Conservation (phyloP, 1,140 invertebrate species). For the Diorhabda sublineata region DNA sequence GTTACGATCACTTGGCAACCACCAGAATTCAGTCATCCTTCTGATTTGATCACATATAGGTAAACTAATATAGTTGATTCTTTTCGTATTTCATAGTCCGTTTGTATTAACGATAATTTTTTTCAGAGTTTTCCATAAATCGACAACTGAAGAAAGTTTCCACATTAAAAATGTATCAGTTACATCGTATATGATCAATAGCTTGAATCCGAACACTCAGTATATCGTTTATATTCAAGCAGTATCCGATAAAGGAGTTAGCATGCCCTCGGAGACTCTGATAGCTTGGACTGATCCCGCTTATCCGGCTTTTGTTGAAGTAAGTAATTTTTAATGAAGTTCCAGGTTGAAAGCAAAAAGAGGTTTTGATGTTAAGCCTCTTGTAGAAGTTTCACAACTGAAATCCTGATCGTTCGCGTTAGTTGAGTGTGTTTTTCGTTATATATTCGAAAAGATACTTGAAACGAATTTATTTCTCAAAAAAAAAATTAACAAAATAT, state of each 20-base stretch:
- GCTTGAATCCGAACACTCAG: conserved; percentile 69
- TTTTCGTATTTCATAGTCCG: not conserved
- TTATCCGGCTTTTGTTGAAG: conserved; percentile 79
- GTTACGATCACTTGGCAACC: conserved; percentile 76
- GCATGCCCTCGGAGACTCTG: conserved; percentile 71
- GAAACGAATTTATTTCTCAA: too few relatives aligned
- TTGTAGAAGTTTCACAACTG: too few relatives aligned
- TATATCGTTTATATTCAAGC: conserved; percentile 72
- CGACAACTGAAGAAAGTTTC: conserved; percentile 56
- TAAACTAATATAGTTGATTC: conserved; percentile 40
- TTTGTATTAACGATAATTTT: conserved; percentile 9
- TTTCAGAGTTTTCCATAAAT: conserved; percentile 63
- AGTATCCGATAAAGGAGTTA: conserved; percentile 61
- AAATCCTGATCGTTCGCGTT: too few relatives aligned
- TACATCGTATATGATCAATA: conserved; percentile 64
- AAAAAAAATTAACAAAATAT: too few relatives aligned
- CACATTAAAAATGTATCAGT: conserved; percentile 59
- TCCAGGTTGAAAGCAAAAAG: not conserved
- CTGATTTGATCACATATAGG: conserved; percentile 70
- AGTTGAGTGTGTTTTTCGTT: too few relatives aligned
- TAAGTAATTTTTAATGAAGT: conserved; percentile 42
- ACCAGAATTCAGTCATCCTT: conserved; percentile 70
- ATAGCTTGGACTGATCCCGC: conserved; percentile 82
- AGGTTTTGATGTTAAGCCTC: too few relatives aligned
- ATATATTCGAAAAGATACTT: too few relatives aligned